Evolutionary conservation across 2,888 invertebrate species (phyloP).

Genomic region (Napeogenes sylphis): DNA sequence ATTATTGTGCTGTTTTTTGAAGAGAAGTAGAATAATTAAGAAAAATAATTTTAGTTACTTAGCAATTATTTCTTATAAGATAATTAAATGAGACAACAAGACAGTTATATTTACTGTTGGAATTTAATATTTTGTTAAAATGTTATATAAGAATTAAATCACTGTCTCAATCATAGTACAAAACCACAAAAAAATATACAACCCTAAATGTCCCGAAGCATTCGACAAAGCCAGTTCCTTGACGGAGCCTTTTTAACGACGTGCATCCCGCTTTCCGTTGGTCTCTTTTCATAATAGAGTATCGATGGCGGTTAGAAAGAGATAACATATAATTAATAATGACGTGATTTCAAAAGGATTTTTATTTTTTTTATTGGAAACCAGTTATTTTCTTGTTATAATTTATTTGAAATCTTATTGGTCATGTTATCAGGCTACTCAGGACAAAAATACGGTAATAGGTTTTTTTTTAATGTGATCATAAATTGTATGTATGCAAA

Average conservation of each 20-base stretch:
- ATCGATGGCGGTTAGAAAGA: slow-evolving; percentile 38
- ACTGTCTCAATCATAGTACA: background rate
- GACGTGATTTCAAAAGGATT: slow-evolving; percentile 1
- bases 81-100: too few relatives aligned
- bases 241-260: slow-evolving; percentile 65
- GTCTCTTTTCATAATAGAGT: slow-evolving; percentile 53
- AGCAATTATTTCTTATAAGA: too few relatives aligned
- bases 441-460: background rate
- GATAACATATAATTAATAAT: slow-evolving; percentile 38
- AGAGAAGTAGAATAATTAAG: too few relatives aligned
- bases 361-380: background rate
- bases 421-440: background rate
- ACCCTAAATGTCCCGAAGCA: slow-evolving; percentile 62
- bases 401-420: slow-evolving; percentile 4
- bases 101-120: too few relatives aligned
- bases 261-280: slow-evolving; percentile 56
- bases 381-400: background rate
- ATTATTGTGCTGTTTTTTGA: too few relatives aligned
- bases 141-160: background rate
- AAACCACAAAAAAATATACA: background rate
- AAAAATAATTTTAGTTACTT: too few relatives aligned
- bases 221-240: slow-evolving; percentile 66
- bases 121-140: background rate
- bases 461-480: background rate
- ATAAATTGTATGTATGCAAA: background rate